These are phyloP conservation scores for Meloidogyne floridensis DNA, from an alignment of 1,140 invertebrate species.

Conservation along the genomic window DNA sequence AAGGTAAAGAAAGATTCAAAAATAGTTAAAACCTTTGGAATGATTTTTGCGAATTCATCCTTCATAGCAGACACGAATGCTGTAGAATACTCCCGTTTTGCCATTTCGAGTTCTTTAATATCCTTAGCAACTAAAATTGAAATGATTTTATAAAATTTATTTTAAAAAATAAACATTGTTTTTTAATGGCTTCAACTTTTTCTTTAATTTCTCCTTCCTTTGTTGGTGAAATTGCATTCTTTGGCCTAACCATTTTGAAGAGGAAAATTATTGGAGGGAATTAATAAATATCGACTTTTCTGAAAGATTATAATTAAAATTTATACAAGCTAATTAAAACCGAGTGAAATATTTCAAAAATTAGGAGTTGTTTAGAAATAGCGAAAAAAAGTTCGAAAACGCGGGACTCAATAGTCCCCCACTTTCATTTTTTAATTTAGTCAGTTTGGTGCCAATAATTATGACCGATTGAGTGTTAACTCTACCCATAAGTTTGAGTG, in stretches of 20 bases:
- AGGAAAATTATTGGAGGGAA: no score
- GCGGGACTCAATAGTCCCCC: no score
- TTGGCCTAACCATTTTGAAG: conserved; percentile 9
- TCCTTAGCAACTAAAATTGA: neutral
- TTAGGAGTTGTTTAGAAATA: no score
- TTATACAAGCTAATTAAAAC: no score
- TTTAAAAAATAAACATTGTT: neutral
- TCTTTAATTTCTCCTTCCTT: neutral
- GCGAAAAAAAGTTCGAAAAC: no score
- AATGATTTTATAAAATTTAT: neutral
- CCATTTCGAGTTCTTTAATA: conserved; percentile 6
- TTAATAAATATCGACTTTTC: no score
- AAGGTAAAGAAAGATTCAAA: neutral
- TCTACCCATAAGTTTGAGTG: no score
- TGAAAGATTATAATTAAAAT: no score
- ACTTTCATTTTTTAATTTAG: no score
- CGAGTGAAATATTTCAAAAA: no score
- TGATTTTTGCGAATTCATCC: conserved; percentile 17
- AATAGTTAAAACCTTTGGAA: neutral
- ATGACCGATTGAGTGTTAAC: no score
- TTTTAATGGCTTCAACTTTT: neutral
- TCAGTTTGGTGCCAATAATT: no score
- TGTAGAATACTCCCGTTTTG: conserved; percentile 15
- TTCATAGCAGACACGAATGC: neutral
- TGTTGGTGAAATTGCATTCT: conserved; percentile 1